Evolutionary conservation across 2,113 vertebrate species (phyloP), one percentile per base, ranked within the genome.

Genomic region (Lepus americanus): DNA sequence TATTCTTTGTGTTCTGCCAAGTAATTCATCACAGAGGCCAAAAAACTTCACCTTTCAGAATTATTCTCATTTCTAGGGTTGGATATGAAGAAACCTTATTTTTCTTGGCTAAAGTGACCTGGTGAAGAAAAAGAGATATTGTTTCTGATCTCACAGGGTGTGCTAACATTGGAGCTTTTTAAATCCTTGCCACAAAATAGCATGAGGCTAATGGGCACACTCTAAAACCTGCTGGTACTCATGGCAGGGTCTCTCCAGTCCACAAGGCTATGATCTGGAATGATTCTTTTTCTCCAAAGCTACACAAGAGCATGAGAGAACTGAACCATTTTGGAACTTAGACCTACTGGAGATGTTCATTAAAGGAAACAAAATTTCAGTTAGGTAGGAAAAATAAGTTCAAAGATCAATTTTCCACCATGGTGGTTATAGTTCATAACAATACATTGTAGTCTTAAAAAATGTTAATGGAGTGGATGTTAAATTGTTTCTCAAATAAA

Each of bases 21-120:
- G 33, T 85, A 51, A 92, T 80, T 95, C 51, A 94, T 22, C 94
- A 80, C 90, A 49, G 69, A 86, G 33, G 29, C 49, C 51, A 73
- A 31, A 90, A 80, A 70, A 13, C 69, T 94, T 59, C n/a, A 85
- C 84, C 89, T 90, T 92, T 94, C 69, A 94, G 49, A 9, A 89
- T 89, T 76, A 92, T 51, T 92, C 53, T 44, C n/a, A 77, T 92
- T 81, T 84, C 44, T 82, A 67, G 61, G 13, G 23, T 67, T 85
- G 33, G 17, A 80, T 20, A 76, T 80, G 22, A 69, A 92, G 61
- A 55, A 29, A 33, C 5, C 39, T 73, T 74, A 70, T 80, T 95
- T 94, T 88, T 93, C 39, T 74, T 89, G 3, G 44, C 53, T 86
- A 89, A 66, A 89, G 53, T 63, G 31, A 96, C 20, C 31, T 79